Evolutionary conservation across 2,113 vertebrate genomes (phyloP), one percentile per base, ranked within the genome.

Genomic region (Dolichotis patagonum): DNA sequence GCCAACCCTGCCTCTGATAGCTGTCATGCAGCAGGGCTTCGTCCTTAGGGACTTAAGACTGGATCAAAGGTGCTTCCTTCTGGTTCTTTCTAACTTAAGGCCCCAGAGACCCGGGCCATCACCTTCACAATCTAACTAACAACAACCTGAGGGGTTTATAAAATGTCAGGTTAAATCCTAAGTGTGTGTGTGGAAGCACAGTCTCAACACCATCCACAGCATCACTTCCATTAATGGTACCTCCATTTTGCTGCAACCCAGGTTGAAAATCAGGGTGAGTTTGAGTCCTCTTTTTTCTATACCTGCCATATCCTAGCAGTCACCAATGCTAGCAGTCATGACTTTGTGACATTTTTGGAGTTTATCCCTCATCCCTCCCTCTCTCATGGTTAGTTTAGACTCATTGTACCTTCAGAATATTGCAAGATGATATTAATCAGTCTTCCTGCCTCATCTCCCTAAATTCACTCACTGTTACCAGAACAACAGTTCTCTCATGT

Each of bases 401-500:
- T 77, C 62, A 71, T 41, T 78, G 52, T 73, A 71, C 24, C 43
- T 19, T 20, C 16, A 91, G 52, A 80, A 73, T 62, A 41, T 77
- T 81, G 30, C 63, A 81, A 58, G 81, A 54, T 82, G 62, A 13
- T 94, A 96, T 17, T 13, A 73, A 56, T 73, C 81, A 63, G n/a
- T 96, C 43, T 94, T 9, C 75, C 38, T 58, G 54, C 9, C 35
- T 82, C 30, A 82, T 16, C 20, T 32, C 54, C 54, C 49, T 54
- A 54, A 65, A 7, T 60, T 92, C 56, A 90, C 35, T 5, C n/a
- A 38, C 26, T 69, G 46, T 88, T 87, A 58, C 38, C 32, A 54
- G 43, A 92, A 92, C 46, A 85, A 69, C 19, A 78, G 35, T 95
- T 87, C 90, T 93, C 46, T 83, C 89, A 84, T 5, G 8, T 80